Evolutionary conservation across 2,888 invertebrate species (phyloP).

Genomic region (Mamestra brassicae): DNA sequence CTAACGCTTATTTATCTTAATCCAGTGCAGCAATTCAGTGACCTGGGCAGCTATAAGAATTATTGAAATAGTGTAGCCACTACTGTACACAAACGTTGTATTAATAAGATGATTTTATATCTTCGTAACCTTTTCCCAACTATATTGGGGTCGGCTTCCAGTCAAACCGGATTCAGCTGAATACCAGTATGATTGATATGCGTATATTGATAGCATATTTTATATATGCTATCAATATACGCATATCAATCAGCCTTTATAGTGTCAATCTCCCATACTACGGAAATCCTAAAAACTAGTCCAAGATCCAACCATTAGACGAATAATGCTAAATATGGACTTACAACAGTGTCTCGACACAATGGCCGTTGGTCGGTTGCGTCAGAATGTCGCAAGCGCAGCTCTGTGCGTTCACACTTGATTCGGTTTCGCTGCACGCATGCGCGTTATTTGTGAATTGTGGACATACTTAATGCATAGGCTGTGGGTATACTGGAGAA

Average conservation of each 20-base stretch:
- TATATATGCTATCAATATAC: neutral
- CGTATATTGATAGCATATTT: neutral
- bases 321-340: slow-evolving; percentile 61
- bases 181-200: neutral
- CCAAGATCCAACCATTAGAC: slow-evolving; percentile 59
- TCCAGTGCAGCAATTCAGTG: neutral
- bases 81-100: neutral
- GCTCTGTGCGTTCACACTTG: slow-evolving; percentile 79
- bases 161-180: too few species aligned
- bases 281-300: slow-evolving; percentile 17
- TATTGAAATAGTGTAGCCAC: neutral
- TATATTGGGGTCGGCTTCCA: too few species aligned
- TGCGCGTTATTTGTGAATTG: slow-evolving; percentile 71
- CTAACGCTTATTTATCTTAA: too few species aligned
- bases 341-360: slow-evolving; percentile 59
- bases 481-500: slow-evolving; percentile 30
- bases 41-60: neutral
- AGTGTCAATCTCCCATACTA: neutral
- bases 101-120: too few species aligned
- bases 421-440: slow-evolving; percentile 81
- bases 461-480: slow-evolving; percentile 50
- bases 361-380: slow-evolving; percentile 70
- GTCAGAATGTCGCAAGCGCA: slow-evolving; percentile 75
- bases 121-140: too few species aligned
- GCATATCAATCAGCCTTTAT: neutral